Base-by-base conservation (phyloP, 1,140 invertebrate species). In the Drosophila pachea region DNA sequence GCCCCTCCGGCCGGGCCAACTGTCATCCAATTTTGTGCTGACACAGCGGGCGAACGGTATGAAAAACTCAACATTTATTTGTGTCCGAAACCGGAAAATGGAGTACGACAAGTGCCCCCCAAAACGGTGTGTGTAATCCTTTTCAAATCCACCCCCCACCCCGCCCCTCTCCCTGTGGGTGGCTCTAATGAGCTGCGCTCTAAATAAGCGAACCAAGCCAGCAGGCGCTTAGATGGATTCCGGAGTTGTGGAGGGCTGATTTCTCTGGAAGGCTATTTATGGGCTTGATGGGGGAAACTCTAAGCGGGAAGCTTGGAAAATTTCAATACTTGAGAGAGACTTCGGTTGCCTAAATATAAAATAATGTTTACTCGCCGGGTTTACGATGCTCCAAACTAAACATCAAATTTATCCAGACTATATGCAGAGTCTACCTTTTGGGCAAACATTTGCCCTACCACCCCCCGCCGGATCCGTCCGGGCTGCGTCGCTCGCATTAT, bases 61-160 rank as follows among this genome's bases (percentile, higher is more conserved):
- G 48, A 29, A 68, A 79, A 82, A 65, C 76, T 77, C 70, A 65
- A 73, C 71, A 74, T 72, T 79, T 78, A 73, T 78, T 75, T 75
- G 50, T 58, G 53, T 73, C 76, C 42, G 29, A 61, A 78, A 78
- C 49, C 52, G 43, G 74, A 79, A 86, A 79, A 76, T 86, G 58
- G 68, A 78, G 67, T 76, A 65, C 65, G 73, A 75, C 73, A 75
- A 53, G 47, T 45, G 11, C 22, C 38, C 38, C 31, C 14, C 48
- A 22, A 56, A 22, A 3, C 22, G 22, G 22, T 22, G 22, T 3
- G 33, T 47, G 48, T 12, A 8, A 35, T 62, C 58, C 50, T 47
- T 53, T 53, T 36, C 32, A n/a, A 47, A 73, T 43, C 73, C 55
- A 61, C 68, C 56, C 36, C 14, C 69, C 65, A 67, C 70, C 36